Conservation (phyloP, 2,797 vertebrate species). For the Protosalanx chinensis region DNA sequence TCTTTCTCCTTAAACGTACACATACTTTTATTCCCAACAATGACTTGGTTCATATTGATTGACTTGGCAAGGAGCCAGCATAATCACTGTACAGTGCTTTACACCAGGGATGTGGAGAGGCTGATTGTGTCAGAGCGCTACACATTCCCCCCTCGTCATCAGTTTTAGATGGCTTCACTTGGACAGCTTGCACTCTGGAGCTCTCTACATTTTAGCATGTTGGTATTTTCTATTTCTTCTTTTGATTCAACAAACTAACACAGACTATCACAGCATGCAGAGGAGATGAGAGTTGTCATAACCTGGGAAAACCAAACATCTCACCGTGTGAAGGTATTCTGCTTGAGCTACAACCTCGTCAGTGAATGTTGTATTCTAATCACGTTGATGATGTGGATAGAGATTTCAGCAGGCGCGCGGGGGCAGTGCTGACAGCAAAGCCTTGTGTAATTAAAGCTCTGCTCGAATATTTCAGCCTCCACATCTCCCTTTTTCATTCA, state of each 20-base stretch:
- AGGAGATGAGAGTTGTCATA: conserved; percentile 4
- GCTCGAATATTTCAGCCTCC: conserved; percentile 54
- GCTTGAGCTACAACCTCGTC: conserved; percentile 7
- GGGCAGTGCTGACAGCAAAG: conserved; percentile 22
- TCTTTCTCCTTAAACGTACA: conserved; percentile 4
- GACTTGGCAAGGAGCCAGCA: conserved; percentile 53
- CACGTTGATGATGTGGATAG: conserved; percentile 41
- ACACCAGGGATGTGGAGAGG: conserved; percentile 39
- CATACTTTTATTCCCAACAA: conserved; percentile 12
- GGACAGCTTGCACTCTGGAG: conserved; percentile 13
- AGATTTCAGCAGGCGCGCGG: conserved; percentile 37
- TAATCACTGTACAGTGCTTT: conserved; percentile 54
- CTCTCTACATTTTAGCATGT: not conserved
- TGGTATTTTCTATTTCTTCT: conserved; percentile 19
- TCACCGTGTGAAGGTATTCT: conserved; percentile 5
- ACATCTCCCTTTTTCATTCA: conserved; percentile 49
- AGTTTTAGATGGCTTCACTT: conserved; percentile 39
- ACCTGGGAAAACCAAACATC: not conserved
- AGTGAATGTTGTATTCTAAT: conserved; percentile 48
- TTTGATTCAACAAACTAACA: conserved; percentile 4
- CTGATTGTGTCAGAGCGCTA: conserved; percentile 55
- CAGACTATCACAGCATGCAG: conserved; percentile 12
- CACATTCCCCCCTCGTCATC: conserved; percentile 59
- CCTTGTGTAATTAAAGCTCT: conserved; percentile 56
- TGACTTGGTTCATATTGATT: conserved; percentile 54